Evolutionary conservation across 2,113 vertebrate species (phyloP), one percentile per base, ranked within the genome.

Genomic region (Neotoma lepida): DNA sequence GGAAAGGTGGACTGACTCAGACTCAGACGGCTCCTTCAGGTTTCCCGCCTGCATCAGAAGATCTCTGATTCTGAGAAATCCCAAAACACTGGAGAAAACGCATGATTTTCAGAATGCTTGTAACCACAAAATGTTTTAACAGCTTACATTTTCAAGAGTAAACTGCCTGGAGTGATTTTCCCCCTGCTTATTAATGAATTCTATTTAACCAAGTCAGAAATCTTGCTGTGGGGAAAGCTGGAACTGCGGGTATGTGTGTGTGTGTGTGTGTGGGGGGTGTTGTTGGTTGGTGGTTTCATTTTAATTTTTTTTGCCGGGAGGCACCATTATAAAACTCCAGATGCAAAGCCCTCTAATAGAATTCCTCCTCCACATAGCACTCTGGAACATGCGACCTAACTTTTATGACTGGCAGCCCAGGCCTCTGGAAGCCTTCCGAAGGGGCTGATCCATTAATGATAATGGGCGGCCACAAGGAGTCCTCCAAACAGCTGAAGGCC

Each of bases 321-420:
- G 97, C 97, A 96, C 97, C 91, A 96, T 97, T 96, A 97, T 95
- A 96, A 97, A 97, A 95, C 95, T 97, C 97, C 96, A 97, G 95
- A 97, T 97, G 97, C 95, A 97, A 94, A 91, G 96, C 94, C 91
- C 96, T 92, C 97, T 97, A 95, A 96, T 95, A 97, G 96, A 95
- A 97, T 93, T 92, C 94, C 88, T 96, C 95, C 88, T 97, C 96
- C 74, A 84, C 73, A 90, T 24, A 95, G 96, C 93, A 86, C 95
- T 92, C 94, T 73, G 93, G 93, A 96, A 93, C 94, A 94, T 1
- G 0, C 4, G 20, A 91, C 54, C 94, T 96, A 97, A 97, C 97
- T 96, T 96, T 94, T 92, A 94, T 14, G 96, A 95, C 93, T 90
- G 96, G 93, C 17, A 13, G 89, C 35, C 94, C 94, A 93, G 97